phyloP scores from a whole-genome alignment of 2,797 vertebrate genomes.

The Sebastes nivosus region DNA sequence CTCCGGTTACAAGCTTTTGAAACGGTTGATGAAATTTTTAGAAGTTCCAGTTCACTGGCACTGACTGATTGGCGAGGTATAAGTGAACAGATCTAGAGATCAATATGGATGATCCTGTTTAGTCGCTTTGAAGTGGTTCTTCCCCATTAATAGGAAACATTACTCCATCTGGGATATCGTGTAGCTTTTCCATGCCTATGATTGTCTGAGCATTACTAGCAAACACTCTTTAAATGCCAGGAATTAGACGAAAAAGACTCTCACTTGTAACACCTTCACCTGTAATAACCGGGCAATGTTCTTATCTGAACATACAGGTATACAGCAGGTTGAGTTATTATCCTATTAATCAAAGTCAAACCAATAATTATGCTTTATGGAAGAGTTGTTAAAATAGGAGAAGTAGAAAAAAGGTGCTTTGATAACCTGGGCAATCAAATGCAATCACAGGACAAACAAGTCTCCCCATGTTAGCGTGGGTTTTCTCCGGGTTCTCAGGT shows the following conservation, averaged over 20 bases:
- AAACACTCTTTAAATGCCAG: conserved; percentile 7
- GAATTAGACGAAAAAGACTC: not conserved
- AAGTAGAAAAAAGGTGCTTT: not conserved
- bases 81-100: conserved; percentile 6
- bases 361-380: not conserved
- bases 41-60: conserved; percentile 8
- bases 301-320: not conserved
- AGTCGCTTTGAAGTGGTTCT: not conserved
- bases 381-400: too few species aligned
- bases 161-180: not conserved
- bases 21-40: conserved; percentile 38
- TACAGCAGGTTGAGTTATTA: not conserved
- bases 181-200: not conserved
- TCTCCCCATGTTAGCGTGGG: too few species aligned
- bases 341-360: not conserved
- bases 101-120: conserved; percentile 1
- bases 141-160: not conserved
- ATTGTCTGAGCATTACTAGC: not conserved
- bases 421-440: too few species aligned
- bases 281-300: not conserved
- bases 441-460: too few species aligned
- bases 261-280: not conserved
- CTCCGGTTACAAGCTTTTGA: conserved; percentile 15
- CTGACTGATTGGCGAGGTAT: not conserved
- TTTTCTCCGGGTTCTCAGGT: too few species aligned